Percentiles rank a stretch among this genome's conserved stretches.
Evolutionary conservation across 2,888 invertebrate species (phyloP).

Genomic region (Macroteleia sp.): DNA sequence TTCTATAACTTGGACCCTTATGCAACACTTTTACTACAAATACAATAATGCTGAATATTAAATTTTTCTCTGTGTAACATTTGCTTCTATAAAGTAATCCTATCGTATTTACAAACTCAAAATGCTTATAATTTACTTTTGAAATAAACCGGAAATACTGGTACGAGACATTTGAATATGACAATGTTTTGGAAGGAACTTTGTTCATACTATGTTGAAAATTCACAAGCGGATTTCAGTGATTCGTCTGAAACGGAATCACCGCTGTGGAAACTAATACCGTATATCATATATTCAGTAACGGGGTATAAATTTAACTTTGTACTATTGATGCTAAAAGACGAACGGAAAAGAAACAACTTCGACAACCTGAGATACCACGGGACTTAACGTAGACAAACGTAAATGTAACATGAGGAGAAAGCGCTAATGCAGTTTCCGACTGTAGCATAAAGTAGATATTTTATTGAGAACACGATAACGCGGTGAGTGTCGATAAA

Average conservation of each 20-base stretch:
- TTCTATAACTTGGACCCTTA: no score
- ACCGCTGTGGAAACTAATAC: conserved; percentile 49
- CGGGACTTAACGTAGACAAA: conserved; percentile 16
- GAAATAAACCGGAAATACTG: conserved; percentile 50
- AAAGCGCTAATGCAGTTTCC: conserved; percentile 54
- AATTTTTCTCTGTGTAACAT: no score
- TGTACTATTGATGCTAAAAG: conserved; percentile 31
- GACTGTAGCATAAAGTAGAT: conserved; percentile 47
- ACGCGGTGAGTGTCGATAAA: conserved; percentile 56
- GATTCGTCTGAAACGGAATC: conserved; percentile 32
- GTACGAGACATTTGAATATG: conserved; percentile 53
- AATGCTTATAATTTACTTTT: conserved; percentile 43
- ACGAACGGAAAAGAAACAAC: conserved; percentile 19
- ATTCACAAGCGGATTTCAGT: conserved; percentile 61
- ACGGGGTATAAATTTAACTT: conserved; percentile 16
- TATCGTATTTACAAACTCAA: no score
- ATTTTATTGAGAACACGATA: conserved; percentile 57
- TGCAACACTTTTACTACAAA: no score
- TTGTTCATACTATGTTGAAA: conserved; percentile 54
- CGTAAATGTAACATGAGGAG: conserved; percentile 45
- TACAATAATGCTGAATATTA: no score
- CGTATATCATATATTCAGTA: conserved; percentile 42
- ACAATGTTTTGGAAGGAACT: conserved; percentile 58
- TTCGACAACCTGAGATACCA: conserved; percentile 13
- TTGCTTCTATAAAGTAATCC: no score